Percentiles rank a stretch among this genome's conserved stretches.
Evolutionary conservation across 2,888 invertebrate species (phyloP).

Genomic region (Machimus rusticus): DNA sequence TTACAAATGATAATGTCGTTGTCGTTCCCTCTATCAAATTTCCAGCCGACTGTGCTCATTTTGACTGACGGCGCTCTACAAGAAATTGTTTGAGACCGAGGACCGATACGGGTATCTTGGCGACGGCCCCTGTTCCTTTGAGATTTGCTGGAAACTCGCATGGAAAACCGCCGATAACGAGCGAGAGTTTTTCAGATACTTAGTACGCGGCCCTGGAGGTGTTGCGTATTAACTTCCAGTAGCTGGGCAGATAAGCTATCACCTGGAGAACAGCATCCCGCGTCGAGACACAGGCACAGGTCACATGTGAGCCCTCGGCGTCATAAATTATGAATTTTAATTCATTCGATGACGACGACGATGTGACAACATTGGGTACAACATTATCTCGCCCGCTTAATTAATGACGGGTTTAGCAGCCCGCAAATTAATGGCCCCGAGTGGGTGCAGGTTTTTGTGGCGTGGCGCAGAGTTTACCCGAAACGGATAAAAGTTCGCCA

Average conservation of each 20-base stretch:
- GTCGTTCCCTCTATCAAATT: conserved; percentile 46
- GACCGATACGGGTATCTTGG: background rate
- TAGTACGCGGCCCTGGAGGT: background rate
- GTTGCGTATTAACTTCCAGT: background rate
- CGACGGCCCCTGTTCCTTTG: background rate
- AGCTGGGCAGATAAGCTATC: conserved; percentile 17
- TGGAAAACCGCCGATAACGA: background rate
- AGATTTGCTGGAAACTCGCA: background rate
- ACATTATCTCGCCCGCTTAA: conserved; percentile 46
- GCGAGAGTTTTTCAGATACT: background rate
- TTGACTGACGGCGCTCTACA: background rate
- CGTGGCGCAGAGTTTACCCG: background rate
- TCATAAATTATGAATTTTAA: conserved; percentile 49
- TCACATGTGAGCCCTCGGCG: conserved; percentile 1
- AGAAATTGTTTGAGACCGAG: background rate
- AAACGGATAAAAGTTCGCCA: background rate
- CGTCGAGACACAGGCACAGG: background rate
- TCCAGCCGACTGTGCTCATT: conserved; percentile 45
- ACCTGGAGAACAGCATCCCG: conserved; percentile 15
- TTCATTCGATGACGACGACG: conserved; percentile 48
- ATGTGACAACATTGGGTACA: conserved; percentile 48
- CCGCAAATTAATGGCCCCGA: conserved; percentile 31
- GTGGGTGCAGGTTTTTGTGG: background rate
- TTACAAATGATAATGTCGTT: conserved; percentile 47
- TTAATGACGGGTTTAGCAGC: conserved; percentile 43